Evolutionary conservation across 1,140 invertebrate species (phyloP).

Genomic region (Asobara japonica): DNA sequence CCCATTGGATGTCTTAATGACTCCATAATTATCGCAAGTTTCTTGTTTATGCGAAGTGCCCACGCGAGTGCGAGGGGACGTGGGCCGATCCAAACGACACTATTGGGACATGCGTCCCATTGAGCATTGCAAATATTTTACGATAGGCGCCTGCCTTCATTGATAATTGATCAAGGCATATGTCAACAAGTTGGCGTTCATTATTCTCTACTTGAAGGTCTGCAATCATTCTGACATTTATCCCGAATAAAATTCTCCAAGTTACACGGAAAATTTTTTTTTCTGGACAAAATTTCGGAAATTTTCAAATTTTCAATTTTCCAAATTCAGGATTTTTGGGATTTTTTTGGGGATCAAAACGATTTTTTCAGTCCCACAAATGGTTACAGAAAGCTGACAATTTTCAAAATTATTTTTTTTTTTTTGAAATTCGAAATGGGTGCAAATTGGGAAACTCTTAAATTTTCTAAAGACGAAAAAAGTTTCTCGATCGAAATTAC

Average conservation of each 20-base stretch:
- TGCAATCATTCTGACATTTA: not conserved
- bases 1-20: constrained; percentile 20
- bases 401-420: too few species aligned
- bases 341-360: too few species aligned
- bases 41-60: constrained; percentile 23
- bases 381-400: too few species aligned
- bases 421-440: too few species aligned
- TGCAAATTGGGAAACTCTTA: too few species aligned
- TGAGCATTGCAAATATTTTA: constrained; percentile 9
- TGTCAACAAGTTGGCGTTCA: not conserved
- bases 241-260: not conserved
- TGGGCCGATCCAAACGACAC: not conserved
- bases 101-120: not conserved
- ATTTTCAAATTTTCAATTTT: too few species aligned
- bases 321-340: too few species aligned
- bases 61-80: not conserved
- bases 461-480: too few species aligned
- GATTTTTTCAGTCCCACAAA: too few species aligned
- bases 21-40: constrained; percentile 34
- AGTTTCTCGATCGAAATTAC: not conserved
- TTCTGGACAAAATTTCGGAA: too few species aligned
- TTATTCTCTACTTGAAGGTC: not conserved
- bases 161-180: constrained; percentile 6
- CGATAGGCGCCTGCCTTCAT: constrained; percentile 3
- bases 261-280: not conserved